phyloP scores from a whole-genome alignment of 1,140 invertebrate genomes.

The Anastatus disparis region DNA sequence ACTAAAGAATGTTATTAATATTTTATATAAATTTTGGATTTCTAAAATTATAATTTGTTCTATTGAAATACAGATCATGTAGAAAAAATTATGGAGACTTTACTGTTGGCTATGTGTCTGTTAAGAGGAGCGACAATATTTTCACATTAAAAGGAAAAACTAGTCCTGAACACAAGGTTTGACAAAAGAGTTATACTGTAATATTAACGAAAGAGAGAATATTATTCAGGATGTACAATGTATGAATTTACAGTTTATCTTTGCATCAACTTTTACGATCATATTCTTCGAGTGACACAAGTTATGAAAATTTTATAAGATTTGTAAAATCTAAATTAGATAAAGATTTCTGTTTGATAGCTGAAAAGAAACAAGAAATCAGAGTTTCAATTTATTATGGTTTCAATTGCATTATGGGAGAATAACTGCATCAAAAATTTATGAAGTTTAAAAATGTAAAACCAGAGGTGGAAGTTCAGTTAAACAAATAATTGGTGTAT shows the following conservation, averaged over 20 bases:
- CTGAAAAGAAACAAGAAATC: conserved; percentile 38
- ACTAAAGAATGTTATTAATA: too few relatives aligned
- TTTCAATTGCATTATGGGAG: conserved; percentile 50
- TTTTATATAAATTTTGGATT: too few relatives aligned
- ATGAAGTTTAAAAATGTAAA: conserved; percentile 52
- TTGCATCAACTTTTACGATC: background rate
- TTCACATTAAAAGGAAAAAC: conserved; percentile 49
- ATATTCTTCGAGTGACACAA: background rate
- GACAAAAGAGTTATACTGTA: conserved; percentile 39
- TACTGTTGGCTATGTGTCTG: conserved; percentile 52
- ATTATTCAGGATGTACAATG: conserved; percentile 38
- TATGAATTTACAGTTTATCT: conserved; percentile 20
- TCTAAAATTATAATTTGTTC: too few relatives aligned
- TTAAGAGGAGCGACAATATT: conserved; percentile 47
- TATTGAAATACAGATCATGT: conserved; percentile 36
- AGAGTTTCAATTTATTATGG: conserved; percentile 45
- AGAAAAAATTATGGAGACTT: conserved; percentile 50
- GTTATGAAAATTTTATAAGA: conserved; percentile 28
- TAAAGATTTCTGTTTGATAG: conserved; percentile 8
- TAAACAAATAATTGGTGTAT: conserved; percentile 46
- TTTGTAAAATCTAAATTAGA: conserved; percentile 43
- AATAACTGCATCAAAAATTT: conserved; percentile 56
- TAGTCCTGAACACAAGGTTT: conserved; percentile 53
- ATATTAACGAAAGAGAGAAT: conserved; percentile 39
- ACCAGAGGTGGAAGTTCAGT: conserved; percentile 45